phyloP scores from a whole-genome alignment of 2,888 invertebrate species.

The Omphaloscelis lunosa region DNA sequence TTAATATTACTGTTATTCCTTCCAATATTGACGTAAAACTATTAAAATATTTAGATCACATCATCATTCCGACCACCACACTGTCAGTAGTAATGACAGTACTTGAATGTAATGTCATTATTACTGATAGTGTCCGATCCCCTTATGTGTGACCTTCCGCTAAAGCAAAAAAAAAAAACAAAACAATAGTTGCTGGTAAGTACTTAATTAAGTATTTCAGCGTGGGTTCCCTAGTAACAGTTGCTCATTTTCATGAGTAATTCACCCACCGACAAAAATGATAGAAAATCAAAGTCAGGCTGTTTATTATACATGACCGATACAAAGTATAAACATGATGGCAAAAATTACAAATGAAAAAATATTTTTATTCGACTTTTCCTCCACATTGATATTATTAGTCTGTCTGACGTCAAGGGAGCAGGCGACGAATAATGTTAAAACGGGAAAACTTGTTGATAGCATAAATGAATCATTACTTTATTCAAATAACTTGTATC shows the following conservation, averaged over 20 bases:
- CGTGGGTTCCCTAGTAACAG: neutral
- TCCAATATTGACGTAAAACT: too few species aligned
- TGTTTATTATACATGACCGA: too few species aligned
- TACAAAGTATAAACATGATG: neutral
- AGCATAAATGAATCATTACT: conserved; percentile 24
- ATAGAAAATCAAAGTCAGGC: neutral
- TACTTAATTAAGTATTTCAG: neutral
- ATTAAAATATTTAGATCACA: too few species aligned
- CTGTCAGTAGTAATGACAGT: too few species aligned
- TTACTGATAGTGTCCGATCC: too few species aligned
- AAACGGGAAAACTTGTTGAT: conserved; percentile 28
- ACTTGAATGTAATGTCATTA: too few species aligned
- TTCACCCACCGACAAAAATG: neutral
- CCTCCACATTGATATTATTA: conserved; percentile 26
- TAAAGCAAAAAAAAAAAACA: too few species aligned
- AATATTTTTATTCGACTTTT: conserved; percentile 17
- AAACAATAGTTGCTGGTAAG: too few species aligned
- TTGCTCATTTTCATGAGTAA: too few species aligned
- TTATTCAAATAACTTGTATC: conserved; percentile 5
- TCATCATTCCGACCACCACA: too few species aligned
- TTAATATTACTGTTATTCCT: too few species aligned
- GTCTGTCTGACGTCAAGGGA: conserved; percentile 41
- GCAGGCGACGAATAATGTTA: neutral
- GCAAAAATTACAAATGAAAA: neutral
- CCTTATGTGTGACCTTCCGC: neutral